phyloP scores from a whole-genome alignment of 2,797 vertebrate genomes.

The Prionace glauca region DNA sequence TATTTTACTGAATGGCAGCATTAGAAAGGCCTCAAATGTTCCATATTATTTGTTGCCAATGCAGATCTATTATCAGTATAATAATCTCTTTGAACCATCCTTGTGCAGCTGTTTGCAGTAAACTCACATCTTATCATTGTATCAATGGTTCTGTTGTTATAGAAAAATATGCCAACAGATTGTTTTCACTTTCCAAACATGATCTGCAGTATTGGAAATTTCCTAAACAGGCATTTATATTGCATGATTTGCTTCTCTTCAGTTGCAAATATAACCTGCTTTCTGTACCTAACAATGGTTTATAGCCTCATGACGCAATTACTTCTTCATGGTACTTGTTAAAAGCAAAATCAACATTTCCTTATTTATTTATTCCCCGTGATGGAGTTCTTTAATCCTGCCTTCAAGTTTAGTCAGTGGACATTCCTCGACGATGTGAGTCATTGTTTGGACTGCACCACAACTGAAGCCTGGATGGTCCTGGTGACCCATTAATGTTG shows the following conservation, averaged over 20 bases:
- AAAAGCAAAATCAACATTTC: background rate
- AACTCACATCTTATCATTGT: background rate
- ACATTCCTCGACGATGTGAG: too few species aligned
- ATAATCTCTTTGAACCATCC: constrained; percentile 18
- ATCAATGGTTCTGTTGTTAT: background rate
- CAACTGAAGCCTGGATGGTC: too few species aligned
- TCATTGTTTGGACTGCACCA: too few species aligned
- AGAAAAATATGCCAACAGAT: background rate
- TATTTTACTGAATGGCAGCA: background rate
- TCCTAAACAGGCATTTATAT: background rate
- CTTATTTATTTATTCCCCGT: too few species aligned
- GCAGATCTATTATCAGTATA: background rate
- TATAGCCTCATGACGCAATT: background rate
- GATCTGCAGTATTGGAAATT: background rate
- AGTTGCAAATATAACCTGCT: background rate
- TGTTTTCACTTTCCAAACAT: background rate
- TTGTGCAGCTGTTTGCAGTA: constrained; percentile 4
- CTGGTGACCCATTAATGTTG: too few species aligned
- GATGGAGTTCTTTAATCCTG: too few species aligned
- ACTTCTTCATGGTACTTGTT: background rate
- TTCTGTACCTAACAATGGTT: background rate
- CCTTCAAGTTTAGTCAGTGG: too few species aligned
- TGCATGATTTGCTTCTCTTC: background rate
- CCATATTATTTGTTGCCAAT: background rate
- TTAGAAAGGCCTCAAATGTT: background rate